Evolutionary conservation across 2,113 vertebrate genomes (phyloP).

Genomic region (Promerops cafer): DNA sequence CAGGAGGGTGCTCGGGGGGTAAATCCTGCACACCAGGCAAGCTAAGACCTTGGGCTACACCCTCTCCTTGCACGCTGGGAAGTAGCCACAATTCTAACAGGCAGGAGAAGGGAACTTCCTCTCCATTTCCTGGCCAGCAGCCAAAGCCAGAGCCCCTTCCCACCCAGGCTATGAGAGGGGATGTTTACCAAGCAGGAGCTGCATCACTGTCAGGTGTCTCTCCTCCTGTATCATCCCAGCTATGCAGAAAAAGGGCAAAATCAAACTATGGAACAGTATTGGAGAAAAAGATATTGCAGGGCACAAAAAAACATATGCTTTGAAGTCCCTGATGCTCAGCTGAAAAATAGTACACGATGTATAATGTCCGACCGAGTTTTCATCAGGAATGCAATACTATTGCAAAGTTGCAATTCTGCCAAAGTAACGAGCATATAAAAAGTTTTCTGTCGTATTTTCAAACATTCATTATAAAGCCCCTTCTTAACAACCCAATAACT

Average conservation of each 20-base stretch:
- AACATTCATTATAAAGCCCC: background rate
- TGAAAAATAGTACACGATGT: background rate
- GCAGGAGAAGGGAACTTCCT: background rate
- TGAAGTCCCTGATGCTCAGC: background rate
- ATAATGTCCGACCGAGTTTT: background rate
- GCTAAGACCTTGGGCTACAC: background rate
- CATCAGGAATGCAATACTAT: background rate
- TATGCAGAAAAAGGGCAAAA: background rate
- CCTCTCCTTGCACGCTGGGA: fast-evolving
- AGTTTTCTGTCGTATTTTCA: background rate
- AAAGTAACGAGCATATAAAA: slow-evolving; percentile 36
- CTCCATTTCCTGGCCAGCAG: background rate
- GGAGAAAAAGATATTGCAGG: background rate
- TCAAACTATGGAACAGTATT: background rate
- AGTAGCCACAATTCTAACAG: background rate
- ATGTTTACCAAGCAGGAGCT: background rate
- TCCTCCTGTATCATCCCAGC: background rate
- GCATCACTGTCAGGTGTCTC: background rate
- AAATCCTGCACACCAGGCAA: background rate
- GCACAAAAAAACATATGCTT: background rate
- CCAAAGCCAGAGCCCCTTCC: background rate
- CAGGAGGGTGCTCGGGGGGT: background rate
- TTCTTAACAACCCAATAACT: slow-evolving; percentile 15
- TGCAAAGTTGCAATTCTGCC: slow-evolving; percentile 30
- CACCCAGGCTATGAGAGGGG: background rate